phyloP scores from a whole-genome alignment of 2,888 invertebrate species.

The Diaperis boleti region DNA sequence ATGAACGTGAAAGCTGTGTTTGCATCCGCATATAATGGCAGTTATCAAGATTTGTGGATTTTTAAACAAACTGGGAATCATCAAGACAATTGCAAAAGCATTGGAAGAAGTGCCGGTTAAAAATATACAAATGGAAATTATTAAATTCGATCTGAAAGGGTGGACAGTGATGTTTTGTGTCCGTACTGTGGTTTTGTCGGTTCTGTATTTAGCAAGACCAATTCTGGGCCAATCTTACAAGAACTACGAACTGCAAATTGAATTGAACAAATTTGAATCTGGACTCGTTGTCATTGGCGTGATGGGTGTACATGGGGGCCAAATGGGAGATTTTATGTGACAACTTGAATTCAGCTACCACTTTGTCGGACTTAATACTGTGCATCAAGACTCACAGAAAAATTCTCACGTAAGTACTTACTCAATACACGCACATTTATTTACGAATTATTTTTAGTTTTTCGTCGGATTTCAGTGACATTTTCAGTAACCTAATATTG shows the following conservation, averaged over 20 bases:
- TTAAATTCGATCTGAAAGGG: background rate
- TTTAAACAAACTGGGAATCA: background rate
- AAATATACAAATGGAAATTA: background rate
- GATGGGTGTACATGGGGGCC: background rate
- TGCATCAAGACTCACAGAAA: background rate
- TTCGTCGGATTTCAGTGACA: conserved; percentile 17
- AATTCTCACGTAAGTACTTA: background rate
- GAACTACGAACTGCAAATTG: too few relatives aligned
- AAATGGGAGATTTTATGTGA: conserved; percentile 1
- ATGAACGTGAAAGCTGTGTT: background rate
- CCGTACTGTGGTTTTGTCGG: conserved; percentile 31
- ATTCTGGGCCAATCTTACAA: too few relatives aligned
- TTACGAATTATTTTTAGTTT: conserved; percentile 25
- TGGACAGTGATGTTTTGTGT: background rate
- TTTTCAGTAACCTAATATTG: conserved; percentile 32
- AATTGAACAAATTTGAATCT: conserved; percentile 22
- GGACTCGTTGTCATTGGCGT: conserved; percentile 25
- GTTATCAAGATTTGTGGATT: conserved; percentile 1
- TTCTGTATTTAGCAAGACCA: conserved; percentile 13
- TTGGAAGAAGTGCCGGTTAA: background rate
- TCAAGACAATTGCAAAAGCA: background rate
- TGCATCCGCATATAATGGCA: background rate
- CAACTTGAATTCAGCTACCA: background rate
- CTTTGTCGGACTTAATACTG: background rate
- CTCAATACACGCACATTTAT: background rate